These are phyloP conservation scores for Mus spicilegus DNA, from an alignment of 2,113 vertebrate genomes.

Conservation along the genomic window DNA sequence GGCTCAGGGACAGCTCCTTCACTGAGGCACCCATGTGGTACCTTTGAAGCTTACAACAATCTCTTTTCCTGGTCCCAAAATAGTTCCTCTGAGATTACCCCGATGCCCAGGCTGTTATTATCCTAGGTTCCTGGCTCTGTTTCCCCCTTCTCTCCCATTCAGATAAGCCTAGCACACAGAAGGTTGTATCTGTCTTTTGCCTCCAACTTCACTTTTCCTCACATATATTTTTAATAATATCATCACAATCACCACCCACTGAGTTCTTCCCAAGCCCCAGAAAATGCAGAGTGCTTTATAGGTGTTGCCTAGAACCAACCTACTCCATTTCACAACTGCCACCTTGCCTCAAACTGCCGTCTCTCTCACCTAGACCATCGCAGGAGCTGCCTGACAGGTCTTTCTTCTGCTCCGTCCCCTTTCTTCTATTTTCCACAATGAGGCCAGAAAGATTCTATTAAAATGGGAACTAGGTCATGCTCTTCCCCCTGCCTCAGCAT, in stretches of 20 bases:
- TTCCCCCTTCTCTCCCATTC: background rate
- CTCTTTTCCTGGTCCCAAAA: slow-evolving; percentile 72
- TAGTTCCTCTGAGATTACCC: slow-evolving; percentile 65
- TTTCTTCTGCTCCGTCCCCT: background rate
- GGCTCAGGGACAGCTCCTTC: slow-evolving; percentile 18
- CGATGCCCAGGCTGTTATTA: slow-evolving; percentile 37
- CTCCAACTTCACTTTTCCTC: background rate
- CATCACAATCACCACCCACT: background rate
- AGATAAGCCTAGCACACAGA: slow-evolving; percentile 17
- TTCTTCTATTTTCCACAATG: background rate
- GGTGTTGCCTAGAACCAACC: background rate
- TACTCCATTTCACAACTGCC: background rate
- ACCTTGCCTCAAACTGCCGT: background rate
- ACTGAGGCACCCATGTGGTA: background rate
- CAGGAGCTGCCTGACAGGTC: background rate
- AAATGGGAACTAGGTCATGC: background rate
- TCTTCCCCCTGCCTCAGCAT: background rate
- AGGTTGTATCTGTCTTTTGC: background rate
- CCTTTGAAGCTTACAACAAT: slow-evolving; percentile 71
- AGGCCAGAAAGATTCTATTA: background rate
- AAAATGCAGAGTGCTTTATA: background rate
- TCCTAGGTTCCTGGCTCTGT: slow-evolving; percentile 52
- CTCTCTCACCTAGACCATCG: background rate
- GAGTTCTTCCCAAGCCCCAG: background rate
- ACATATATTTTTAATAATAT: slow-evolving; percentile 8